Conservation (phyloP, 1,140 invertebrate genomes). For the Akabosia matsudoensis region DNA sequence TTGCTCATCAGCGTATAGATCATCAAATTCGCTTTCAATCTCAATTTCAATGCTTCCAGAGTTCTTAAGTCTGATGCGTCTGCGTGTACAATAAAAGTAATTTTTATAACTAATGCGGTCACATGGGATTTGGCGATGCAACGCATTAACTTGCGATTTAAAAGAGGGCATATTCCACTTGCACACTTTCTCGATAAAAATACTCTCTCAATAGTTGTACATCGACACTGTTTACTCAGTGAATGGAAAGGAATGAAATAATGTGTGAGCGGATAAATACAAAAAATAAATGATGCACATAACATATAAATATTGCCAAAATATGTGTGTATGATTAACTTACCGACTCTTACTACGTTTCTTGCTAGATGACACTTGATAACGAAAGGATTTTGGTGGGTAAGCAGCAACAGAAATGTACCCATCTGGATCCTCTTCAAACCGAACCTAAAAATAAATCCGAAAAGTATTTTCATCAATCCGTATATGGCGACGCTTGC, state of each 20-base stretch:
- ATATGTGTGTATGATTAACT: conserved; percentile 51
- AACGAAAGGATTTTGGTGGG: conserved; percentile 47
- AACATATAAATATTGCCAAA: conserved; percentile 34
- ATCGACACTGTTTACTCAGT: too few species aligned
- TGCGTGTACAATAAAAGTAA: conserved; percentile 45
- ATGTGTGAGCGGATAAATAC: too few species aligned
- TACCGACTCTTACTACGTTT: conserved; percentile 32
- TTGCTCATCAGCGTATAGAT: conserved; percentile 48
- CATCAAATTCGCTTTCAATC: conserved; percentile 49
- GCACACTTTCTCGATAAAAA: background rate
- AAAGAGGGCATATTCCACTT: conserved; percentile 12
- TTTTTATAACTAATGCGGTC: conserved; percentile 9
- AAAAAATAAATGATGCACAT: too few species aligned
- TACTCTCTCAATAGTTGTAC: too few species aligned
- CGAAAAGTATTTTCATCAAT: background rate
- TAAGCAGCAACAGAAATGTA: conserved; percentile 54
- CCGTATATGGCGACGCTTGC: background rate
- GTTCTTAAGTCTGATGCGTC: conserved; percentile 50
- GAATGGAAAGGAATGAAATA: too few species aligned
- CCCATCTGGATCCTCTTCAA: conserved; percentile 51
- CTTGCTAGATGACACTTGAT: conserved; percentile 1
- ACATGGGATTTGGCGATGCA: background rate
- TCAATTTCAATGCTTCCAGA: conserved; percentile 54
- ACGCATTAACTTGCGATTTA: background rate
- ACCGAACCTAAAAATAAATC: conserved; percentile 32